phyloP scores from a whole-genome alignment of 2,888 invertebrate species.

The Gryllus longicercus region DNA sequence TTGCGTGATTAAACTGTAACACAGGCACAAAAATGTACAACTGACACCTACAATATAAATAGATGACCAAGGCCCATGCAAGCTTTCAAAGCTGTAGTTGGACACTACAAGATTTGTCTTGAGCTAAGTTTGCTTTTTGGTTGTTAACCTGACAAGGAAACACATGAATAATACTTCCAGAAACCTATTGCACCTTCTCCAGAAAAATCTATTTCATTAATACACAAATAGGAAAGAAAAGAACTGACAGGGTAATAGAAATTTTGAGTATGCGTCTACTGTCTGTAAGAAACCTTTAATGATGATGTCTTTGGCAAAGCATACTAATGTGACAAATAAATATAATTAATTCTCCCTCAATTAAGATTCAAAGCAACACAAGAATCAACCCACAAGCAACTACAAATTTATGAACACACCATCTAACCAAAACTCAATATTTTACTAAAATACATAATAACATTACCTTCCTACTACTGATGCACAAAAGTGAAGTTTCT shows the following conservation, averaged over 20 bases:
- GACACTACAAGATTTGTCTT: not conserved
- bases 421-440: constrained; percentile 8
- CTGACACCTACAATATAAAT: no score
- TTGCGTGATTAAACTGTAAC: no score
- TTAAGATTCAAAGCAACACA: constrained; percentile 17
- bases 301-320: not conserved
- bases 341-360: constrained; percentile 17
- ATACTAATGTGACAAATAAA: constrained; percentile 8
- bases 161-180: constrained; percentile 1
- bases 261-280: not conserved
- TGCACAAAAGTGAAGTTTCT: constrained; percentile 9
- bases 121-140: not conserved
- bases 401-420: constrained; percentile 17
- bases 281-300: not conserved
- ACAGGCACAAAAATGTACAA: no score
- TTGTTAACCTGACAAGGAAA: not conserved
- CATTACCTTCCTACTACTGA: not conserved
- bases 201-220: not conserved
- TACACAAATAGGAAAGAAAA: not conserved
- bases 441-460: not conserved
- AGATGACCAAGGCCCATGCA: no score
- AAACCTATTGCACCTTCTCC: constrained; percentile 1
- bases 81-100: no score
- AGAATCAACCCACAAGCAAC: constrained; percentile 1
- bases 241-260: not conserved